These are phyloP conservation scores for Mythimna ferrago DNA, from an alignment of 2,888 invertebrate species.

Conservation along the genomic window DNA sequence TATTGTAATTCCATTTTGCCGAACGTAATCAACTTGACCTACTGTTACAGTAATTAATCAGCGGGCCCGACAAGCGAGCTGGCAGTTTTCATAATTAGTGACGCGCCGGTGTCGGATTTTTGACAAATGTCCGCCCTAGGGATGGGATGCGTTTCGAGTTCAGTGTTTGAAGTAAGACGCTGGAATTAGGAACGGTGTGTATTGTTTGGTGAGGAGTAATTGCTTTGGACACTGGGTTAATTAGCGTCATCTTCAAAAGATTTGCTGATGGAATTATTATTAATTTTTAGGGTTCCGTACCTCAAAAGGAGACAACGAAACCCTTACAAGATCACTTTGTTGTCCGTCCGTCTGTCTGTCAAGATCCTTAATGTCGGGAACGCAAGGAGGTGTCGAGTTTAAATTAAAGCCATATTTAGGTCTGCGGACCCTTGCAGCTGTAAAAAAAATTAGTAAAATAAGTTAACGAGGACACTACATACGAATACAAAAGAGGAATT, in stretches of 20 bases:
- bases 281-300: too few species aligned
- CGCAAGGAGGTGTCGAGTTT: too few species aligned
- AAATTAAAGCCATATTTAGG: too few species aligned
- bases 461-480: too few species aligned
- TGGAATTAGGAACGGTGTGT: constrained; percentile 4
- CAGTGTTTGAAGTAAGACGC: constrained; percentile 21
- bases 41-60: constrained; percentile 64
- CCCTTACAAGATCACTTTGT: too few species aligned
- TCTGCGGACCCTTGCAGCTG: too few species aligned
- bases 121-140: constrained; percentile 61
- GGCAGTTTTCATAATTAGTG: constrained; percentile 68
- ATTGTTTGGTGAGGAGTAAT: constrained; percentile 16
- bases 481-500: too few species aligned
- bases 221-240: constrained; percentile 9
- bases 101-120: constrained; percentile 59
- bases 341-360: too few species aligned
- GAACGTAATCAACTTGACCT: constrained; percentile 55
- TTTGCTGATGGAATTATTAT: neutral
- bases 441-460: too few species aligned
- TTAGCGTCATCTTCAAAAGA: neutral
- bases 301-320: too few species aligned
- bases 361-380: too few species aligned
- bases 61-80: constrained; percentile 49
- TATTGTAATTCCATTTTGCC: constrained; percentile 32
- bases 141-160: constrained; percentile 35